Percentiles rank a stretch among this genome's conserved stretches.
These are phyloP conservation scores for Sebastes alutus DNA, from an alignment of 2,797 vertebrate genomes.

Conservation along the genomic window DNA sequence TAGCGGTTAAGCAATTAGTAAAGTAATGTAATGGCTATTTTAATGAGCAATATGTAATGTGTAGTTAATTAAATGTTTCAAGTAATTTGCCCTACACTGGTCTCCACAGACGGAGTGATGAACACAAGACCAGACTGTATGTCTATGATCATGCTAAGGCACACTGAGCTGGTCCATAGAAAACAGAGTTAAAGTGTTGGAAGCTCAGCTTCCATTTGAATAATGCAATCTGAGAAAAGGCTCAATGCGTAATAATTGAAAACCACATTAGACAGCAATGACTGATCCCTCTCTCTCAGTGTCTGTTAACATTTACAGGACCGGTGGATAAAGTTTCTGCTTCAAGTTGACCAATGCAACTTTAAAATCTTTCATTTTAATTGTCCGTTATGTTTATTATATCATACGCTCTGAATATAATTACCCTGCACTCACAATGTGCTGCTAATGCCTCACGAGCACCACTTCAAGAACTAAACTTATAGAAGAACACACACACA, in stretches of 20 bases:
- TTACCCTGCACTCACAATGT: conserved; percentile 26
- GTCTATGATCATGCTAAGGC: background rate
- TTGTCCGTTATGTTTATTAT: conserved; percentile 2
- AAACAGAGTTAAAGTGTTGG: background rate
- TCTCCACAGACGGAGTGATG: background rate
- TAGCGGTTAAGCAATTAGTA: background rate
- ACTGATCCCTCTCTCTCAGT: background rate
- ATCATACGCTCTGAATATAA: conserved; percentile 18
- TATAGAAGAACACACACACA: background rate
- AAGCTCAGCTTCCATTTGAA: background rate
- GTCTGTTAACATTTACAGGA: conserved; percentile 3
- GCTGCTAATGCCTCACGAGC: conserved; percentile 30
- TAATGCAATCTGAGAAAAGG: background rate
- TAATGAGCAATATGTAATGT: background rate
- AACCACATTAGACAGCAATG: conserved; percentile 4
- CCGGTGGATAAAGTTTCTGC: background rate
- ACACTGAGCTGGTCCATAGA: background rate
- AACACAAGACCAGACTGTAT: background rate
- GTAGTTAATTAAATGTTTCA: background rate
- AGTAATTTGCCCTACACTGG: background rate
- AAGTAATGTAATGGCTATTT: background rate
- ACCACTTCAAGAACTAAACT: conserved; percentile 36
- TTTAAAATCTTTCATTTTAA: background rate
- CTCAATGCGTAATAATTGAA: background rate
- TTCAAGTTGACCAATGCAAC: background rate